Base-by-base conservation (phyloP, 2,113 vertebrate species). In the Alaudala cheleensis region DNA sequence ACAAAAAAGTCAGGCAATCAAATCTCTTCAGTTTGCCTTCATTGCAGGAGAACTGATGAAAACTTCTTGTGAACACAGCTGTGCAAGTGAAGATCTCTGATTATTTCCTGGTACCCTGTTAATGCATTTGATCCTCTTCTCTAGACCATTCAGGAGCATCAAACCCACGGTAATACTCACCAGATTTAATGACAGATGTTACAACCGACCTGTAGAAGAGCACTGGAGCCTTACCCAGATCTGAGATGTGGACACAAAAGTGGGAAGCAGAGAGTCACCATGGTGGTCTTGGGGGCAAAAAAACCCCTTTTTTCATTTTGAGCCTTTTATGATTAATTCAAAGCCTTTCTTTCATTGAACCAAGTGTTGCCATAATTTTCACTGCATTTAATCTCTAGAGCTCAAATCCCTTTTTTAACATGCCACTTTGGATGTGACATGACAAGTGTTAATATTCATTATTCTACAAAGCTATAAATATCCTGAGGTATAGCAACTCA, bases 401-500 rank as follows among this genome's bases (percentile, higher is more conserved):
- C 91, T 95, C 90, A 95, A 95, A 96, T 91, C 89, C 87, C 81
- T 67, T 90, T 95, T 96, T 94, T 83, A 93, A 96, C 69, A 69
- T 69, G 92, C 88, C 91, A 89, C 82, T 95, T 92, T 94, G 85
- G 78, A 93, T 93, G 60, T 81, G 88, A 95, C 86, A 91, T 95
- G 94, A 95, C 91, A 95, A 94, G 91, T 92, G 96, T 96, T 96
- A 96, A 97, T 96, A 97, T 96, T 96, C 90, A 96, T 96, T 94
- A 94, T 93, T 94, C 90, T 67, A 66, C 53, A 69, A 78, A 86
- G 86, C 90, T 96, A 92, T 97, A 96, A 96, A 96, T 93, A 96
- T 65, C 82, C 37, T 71, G 80, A 88, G 65, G 76, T 93, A 93
- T 14, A 84, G 83, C 80, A 95, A 81, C 67, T 93, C 72, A 69